phyloP scores from a whole-genome alignment of 2,113 vertebrate species.

The Dasyurus viverrinus region DNA sequence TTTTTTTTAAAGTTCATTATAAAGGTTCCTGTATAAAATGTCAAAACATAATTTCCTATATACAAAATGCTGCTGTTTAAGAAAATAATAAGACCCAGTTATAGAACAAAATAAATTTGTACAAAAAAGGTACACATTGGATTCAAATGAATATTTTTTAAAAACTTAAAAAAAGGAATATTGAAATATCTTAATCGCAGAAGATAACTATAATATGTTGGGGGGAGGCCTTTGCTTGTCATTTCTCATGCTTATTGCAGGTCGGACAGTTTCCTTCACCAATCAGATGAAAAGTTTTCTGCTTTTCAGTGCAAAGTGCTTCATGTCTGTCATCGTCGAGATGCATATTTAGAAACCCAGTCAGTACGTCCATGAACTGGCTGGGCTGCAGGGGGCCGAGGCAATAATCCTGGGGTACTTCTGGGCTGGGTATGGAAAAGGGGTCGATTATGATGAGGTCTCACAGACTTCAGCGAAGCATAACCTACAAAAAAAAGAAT shows the following conservation, averaged over 20 bases:
- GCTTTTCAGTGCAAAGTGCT: background rate
- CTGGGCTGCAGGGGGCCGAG: slow-evolving; percentile 84
- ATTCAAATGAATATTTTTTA: slow-evolving; percentile 80
- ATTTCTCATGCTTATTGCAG: slow-evolving; percentile 31
- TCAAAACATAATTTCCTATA: slow-evolving; percentile 81
- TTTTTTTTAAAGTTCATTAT: slow-evolving; percentile 77
- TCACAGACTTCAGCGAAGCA: slow-evolving; percentile 89
- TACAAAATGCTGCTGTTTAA: slow-evolving; percentile 84
- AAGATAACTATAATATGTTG: slow-evolving; percentile 59
- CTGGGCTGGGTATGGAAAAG: slow-evolving; percentile 86
- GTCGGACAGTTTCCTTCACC: background rate
- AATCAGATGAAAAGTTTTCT: fast-evolving
- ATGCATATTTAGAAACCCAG: slow-evolving; percentile 94
- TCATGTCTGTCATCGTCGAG: slow-evolving; percentile 82
- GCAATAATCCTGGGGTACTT: slow-evolving; percentile 84
- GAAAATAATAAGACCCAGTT: slow-evolving; percentile 86
- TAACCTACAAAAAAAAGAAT: slow-evolving; percentile 84
- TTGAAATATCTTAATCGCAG: slow-evolving; percentile 73
- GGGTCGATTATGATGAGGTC: slow-evolving; percentile 84
- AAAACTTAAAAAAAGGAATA: slow-evolving; percentile 71
- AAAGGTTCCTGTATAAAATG: slow-evolving; percentile 85
- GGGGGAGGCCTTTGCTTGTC: slow-evolving; percentile 47
- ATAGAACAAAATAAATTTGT: slow-evolving; percentile 84
- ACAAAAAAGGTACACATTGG: slow-evolving; percentile 81
- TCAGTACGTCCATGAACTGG: slow-evolving; percentile 91